Evolutionary conservation across 1,140 invertebrate species (phyloP).

Genomic region (Copidosoma floridanum): DNA sequence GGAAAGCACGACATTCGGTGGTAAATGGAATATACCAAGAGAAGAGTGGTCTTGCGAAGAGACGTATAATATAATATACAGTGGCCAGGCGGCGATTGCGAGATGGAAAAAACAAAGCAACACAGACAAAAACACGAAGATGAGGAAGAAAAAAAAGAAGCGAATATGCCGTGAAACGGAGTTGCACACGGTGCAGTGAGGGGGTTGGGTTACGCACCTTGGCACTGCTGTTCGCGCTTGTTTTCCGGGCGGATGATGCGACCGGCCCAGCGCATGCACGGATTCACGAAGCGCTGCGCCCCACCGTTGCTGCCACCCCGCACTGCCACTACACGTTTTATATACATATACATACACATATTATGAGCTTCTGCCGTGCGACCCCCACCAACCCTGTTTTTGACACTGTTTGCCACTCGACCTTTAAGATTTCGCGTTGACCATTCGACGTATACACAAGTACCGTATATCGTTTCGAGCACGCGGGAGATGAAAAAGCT

Average conservation of each 20-base stretch:
- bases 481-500: too few relatives aligned
- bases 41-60: too few relatives aligned
- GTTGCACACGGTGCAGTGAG: background rate
- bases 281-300: constrained; percentile 31
- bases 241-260: constrained; percentile 48
- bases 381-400: background rate
- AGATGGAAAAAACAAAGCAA: too few relatives aligned
- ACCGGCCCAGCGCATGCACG: constrained; percentile 52
- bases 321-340: background rate
- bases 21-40: too few relatives aligned
- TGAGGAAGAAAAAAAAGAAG: background rate
- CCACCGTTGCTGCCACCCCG: constrained; percentile 10
- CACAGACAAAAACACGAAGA: too few relatives aligned
- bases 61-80: too few relatives aligned
- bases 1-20: too few relatives aligned
- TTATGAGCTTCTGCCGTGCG: background rate
- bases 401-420: constrained; percentile 32
- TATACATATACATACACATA: background rate
- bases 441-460: too few relatives aligned
- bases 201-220: constrained; percentile 47
- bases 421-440: too few relatives aligned
- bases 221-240: constrained; percentile 43
- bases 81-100: too few relatives aligned
- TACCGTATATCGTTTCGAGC: too few relatives aligned
- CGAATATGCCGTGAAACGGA: background rate